These are phyloP conservation scores for Euura lappo DNA, from an alignment of 1,140 invertebrate genomes.

Conservation along the genomic window DNA sequence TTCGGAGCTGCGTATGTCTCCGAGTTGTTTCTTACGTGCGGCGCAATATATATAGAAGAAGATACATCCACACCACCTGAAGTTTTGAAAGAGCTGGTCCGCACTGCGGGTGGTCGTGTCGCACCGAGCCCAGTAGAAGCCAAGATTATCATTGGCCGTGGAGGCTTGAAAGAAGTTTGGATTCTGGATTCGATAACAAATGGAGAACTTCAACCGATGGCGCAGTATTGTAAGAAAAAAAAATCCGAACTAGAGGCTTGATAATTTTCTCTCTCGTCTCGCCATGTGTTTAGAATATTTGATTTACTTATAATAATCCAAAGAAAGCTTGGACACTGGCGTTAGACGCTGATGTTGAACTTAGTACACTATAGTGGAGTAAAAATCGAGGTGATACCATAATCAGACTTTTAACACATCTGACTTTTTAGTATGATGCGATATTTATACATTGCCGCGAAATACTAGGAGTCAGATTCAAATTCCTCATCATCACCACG, in stretches of 20 bases:
- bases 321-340: too few species aligned
- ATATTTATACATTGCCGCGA: too few species aligned
- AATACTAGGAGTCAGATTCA: too few species aligned
- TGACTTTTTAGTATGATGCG: too few species aligned
- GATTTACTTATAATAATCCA: too few species aligned
- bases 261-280: too few species aligned
- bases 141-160: constrained; percentile 44
- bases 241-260: background rate
- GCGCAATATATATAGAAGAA: constrained; percentile 47
- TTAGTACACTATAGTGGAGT: too few species aligned
- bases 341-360: too few species aligned
- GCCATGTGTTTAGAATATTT: too few species aligned
- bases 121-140: constrained; percentile 42
- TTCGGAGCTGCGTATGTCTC: constrained; percentile 51
- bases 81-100: constrained; percentile 52
- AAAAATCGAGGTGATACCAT: too few species aligned
- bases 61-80: constrained; percentile 39
- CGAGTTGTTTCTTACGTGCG: constrained; percentile 52
- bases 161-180: constrained; percentile 51
- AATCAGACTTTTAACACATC: too few species aligned
- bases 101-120: constrained; percentile 50
- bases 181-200: constrained; percentile 55
- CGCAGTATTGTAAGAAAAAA: constrained; percentile 36
- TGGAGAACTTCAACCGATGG: constrained; percentile 43
- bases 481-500: too few species aligned